Conservation (phyloP, 2,797 vertebrate genomes). For the Acestrorhynchus altus region DNA sequence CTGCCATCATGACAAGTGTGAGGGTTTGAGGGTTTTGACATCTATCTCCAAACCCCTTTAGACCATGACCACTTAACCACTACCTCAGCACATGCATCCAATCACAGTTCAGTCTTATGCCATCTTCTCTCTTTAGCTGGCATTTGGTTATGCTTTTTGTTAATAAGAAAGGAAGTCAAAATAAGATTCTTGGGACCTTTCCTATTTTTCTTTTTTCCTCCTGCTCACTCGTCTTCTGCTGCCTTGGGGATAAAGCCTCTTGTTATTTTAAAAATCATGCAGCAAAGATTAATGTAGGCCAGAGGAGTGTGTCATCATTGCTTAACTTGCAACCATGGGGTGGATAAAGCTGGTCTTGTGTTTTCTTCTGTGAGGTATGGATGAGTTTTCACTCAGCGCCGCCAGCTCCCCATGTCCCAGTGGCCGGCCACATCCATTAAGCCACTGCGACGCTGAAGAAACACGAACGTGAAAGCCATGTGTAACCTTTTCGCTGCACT, state of each 20-base stretch:
- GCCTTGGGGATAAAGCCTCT: constrained; percentile 70
- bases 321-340: constrained; percentile 72
- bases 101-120: background rate
- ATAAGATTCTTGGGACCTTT: constrained; percentile 15
- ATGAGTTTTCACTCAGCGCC: constrained; percentile 63
- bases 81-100: constrained; percentile 21
- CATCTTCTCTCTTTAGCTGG: constrained; percentile 7
- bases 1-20: constrained; percentile 70
- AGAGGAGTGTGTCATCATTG: constrained; percentile 81
- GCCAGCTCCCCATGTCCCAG: constrained; percentile 38
- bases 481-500: constrained; percentile 47
- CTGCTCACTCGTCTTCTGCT: constrained; percentile 47
- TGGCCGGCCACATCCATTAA: constrained; percentile 46
- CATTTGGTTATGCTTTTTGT: background rate
- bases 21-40: constrained; percentile 73
- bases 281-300: constrained; percentile 79
- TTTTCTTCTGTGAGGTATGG: constrained; percentile 75
- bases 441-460: constrained; percentile 31
- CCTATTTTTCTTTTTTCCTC: constrained; percentile 49
- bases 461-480: constrained; percentile 41
- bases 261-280: constrained; percentile 84
- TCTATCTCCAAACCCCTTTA: constrained; percentile 48
- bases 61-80: background rate
- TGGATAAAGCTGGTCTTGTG: constrained; percentile 77
- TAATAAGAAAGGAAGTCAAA: constrained; percentile 25